These are phyloP conservation scores for Darevskia nairensis DNA, from an alignment of 2,797 vertebrate genomes.

Conservation along the genomic window DNA sequence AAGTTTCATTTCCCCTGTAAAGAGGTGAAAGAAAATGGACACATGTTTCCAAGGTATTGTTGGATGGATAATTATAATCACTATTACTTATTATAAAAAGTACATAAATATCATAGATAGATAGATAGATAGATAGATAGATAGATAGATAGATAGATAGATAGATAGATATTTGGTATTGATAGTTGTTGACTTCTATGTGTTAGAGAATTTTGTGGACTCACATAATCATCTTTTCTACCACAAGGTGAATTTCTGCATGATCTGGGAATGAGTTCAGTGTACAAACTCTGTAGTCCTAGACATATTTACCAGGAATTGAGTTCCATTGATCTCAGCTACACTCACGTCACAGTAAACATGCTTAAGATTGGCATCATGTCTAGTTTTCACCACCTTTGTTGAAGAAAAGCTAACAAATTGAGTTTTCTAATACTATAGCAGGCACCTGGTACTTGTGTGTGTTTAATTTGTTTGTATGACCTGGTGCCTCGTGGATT, in stretches of 20 bases:
- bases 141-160: background rate
- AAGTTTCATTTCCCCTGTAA: slow-evolving; percentile 96
- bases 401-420: background rate
- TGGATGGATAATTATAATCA: background rate
- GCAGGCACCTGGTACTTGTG: background rate
- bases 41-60: slow-evolving; percentile 96
- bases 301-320: background rate
- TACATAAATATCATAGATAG: background rate
- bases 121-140: background rate
- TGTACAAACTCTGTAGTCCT: background rate
- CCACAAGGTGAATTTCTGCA: background rate
- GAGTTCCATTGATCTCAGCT: background rate
- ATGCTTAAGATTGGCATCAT: background rate
- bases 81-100: background rate
- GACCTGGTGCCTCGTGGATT: background rate
- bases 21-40: slow-evolving; percentile 97
- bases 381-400: background rate
- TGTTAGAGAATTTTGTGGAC: background rate
- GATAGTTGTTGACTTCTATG: background rate
- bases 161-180: background rate
- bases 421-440: background rate
- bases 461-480: background rate
- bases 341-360: background rate
- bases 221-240: background rate
- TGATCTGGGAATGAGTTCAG: background rate